phyloP scores from a whole-genome alignment of 2,113 vertebrate species.

The Brevimyrus niger region DNA sequence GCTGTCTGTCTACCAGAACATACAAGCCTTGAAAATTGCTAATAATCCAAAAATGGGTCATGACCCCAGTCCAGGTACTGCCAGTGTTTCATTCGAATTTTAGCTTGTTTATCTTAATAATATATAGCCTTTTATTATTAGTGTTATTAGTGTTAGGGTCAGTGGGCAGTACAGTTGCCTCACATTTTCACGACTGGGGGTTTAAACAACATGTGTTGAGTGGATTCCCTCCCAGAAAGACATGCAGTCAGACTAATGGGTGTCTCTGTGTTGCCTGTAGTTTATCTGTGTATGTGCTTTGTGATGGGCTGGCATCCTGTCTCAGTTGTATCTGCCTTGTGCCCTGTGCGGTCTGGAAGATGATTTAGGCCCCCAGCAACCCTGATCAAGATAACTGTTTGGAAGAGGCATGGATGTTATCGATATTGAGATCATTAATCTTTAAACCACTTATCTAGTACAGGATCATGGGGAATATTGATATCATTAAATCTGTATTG shows the following conservation, averaged over 20 bases:
- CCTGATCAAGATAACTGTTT: background rate
- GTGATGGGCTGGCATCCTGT: background rate
- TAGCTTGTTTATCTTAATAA: background rate
- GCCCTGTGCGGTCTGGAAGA: background rate
- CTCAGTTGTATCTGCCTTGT: background rate
- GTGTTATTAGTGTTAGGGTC: background rate
- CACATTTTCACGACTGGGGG: background rate
- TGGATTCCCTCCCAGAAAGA: background rate
- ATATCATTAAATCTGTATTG: background rate
- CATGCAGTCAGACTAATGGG: background rate
- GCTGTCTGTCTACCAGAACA: slow-evolving; percentile 47
- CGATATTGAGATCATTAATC: background rate
- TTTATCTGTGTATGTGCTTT: background rate
- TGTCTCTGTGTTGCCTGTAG: background rate
- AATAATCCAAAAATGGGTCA: background rate
- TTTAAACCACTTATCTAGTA: background rate
- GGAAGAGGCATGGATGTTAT: background rate
- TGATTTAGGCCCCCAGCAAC: background rate
- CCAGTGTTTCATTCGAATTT: background rate
- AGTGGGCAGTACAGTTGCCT: background rate
- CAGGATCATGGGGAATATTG: background rate
- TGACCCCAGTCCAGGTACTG: background rate
- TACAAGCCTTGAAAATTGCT: slow-evolving; percentile 28
- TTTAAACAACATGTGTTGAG: background rate
- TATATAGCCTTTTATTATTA: background rate